These are phyloP conservation scores for Cylindroiulus punctatus DNA, from an alignment of 2,888 invertebrate species.

Conservation along the genomic window DNA sequence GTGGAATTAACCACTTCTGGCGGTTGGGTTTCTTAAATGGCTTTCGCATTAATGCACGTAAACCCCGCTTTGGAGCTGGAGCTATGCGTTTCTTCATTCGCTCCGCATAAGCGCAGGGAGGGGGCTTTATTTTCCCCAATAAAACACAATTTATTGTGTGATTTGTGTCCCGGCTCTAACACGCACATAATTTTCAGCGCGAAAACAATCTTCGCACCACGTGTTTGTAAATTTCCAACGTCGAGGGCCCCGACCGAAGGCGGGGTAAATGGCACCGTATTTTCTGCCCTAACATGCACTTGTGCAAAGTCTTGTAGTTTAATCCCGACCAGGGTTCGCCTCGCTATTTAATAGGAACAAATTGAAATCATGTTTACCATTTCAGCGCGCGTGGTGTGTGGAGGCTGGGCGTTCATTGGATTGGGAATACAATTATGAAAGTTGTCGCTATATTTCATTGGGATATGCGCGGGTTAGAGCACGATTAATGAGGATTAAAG, in stretches of 20 bases:
- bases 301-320: neutral
- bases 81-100: neutral
- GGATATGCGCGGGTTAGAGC: neutral
- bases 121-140: constrained; percentile 45
- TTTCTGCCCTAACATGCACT: constrained; percentile 43
- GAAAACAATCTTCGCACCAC: constrained; percentile 37
- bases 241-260: constrained; percentile 17
- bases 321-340: constrained; percentile 31
- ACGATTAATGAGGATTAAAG: neutral
- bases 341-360: neutral
- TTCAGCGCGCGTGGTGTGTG: neutral
- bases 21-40: constrained; percentile 45
- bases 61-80: neutral
- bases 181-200: constrained; percentile 17
- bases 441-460: neutral
- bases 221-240: constrained; percentile 21
- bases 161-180: constrained; percentile 41
- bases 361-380: constrained; percentile 22
- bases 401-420: neutral
- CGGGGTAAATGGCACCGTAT: constrained; percentile 14
- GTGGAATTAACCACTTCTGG: constrained; percentile 47
- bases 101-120: neutral
- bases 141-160: constrained; percentile 47
- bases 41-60: constrained; percentile 26
- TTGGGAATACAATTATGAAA: too few species aligned